These are phyloP conservation scores for Tenthredo scrophulariae DNA, from an alignment of 2,888 invertebrate species.

Conservation along the genomic window DNA sequence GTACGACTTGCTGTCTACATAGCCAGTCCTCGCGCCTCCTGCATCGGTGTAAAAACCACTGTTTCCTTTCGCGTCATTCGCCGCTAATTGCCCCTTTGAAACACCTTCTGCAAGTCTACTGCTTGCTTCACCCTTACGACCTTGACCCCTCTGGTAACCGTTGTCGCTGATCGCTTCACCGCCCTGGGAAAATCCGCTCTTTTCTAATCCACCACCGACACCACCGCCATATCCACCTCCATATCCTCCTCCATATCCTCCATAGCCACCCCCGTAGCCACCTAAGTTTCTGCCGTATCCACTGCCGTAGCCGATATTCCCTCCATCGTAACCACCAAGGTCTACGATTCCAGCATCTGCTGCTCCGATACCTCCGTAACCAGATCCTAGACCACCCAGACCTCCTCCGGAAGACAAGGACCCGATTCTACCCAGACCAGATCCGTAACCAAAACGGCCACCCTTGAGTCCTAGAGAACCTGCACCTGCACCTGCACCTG, in stretches of 20 bases:
- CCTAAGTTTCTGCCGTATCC: slow-evolving; percentile 38
- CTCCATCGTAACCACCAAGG: slow-evolving; percentile 61
- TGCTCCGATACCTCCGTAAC: neutral
- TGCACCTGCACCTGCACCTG: slow-evolving; percentile 70
- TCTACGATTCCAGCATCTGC: slow-evolving; percentile 32
- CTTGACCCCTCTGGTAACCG: slow-evolving; percentile 80
- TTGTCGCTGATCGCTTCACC: slow-evolving; percentile 77
- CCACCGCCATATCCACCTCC: slow-evolving; percentile 79
- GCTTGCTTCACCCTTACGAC: slow-evolving; percentile 80
- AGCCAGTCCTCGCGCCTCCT: slow-evolving; percentile 80
- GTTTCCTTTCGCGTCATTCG: slow-evolving; percentile 76
- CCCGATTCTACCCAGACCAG: slow-evolving; percentile 35
- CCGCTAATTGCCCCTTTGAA: slow-evolving; percentile 79
- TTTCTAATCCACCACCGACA: slow-evolving; percentile 82
- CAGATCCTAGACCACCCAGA: slow-evolving; percentile 8
- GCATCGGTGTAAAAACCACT: slow-evolving; percentile 79
- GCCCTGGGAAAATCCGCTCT: slow-evolving; percentile 62
- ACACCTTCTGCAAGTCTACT: slow-evolving; percentile 82
- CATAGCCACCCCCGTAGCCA: slow-evolving; percentile 62
- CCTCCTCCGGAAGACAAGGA: slow-evolving; percentile 23
- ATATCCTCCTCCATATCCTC: slow-evolving; percentile 70
- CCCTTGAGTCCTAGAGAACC: slow-evolving; percentile 74
- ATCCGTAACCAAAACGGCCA: slow-evolving; percentile 67
- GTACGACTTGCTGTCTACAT: slow-evolving; percentile 82
- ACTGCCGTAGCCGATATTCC: slow-evolving; percentile 58